Conservation (phyloP, 2,113 vertebrate species). For the Spea multiplicata region DNA sequence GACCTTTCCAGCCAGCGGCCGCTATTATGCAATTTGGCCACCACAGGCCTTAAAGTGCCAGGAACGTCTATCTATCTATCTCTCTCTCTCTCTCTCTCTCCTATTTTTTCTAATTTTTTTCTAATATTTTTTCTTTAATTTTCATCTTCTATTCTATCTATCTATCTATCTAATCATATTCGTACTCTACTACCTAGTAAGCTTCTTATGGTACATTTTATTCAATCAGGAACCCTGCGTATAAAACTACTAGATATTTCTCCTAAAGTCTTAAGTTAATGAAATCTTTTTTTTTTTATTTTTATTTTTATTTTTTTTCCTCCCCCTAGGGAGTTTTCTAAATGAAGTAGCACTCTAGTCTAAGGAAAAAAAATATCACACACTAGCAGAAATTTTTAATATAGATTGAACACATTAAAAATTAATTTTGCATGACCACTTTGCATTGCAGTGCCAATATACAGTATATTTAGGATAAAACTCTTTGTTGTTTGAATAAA, state of each 20-base stretch:
- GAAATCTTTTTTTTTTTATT: conserved; percentile 73
- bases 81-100: no score
- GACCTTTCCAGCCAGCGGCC: no score
- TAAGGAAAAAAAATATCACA: conserved; percentile 74
- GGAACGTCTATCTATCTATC: no score
- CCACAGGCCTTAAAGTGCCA: no score
- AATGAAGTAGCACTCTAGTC: conserved; percentile 81
- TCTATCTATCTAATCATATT: no score
- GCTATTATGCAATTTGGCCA: no score
- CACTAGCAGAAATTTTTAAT: conserved; percentile 86
- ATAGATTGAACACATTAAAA: conserved; percentile 87
- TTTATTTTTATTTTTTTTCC: neutral
- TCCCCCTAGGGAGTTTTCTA: conserved; percentile 86
- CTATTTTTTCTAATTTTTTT: no score
- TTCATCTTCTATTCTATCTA: no score
- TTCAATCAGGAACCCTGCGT: conserved; percentile 89
- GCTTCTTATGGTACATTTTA: no score
- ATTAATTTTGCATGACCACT: conserved; percentile 86
- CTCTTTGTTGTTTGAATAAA: conserved; percentile 80
- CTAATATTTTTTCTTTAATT: no score
- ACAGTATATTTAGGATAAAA: conserved; percentile 74
- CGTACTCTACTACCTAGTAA: no score
- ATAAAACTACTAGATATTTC: conserved; percentile 94
- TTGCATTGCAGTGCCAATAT: conserved; percentile 79
- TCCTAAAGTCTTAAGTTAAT: conserved; percentile 87